Base-by-base conservation (phyloP, 2,113 vertebrate species). In the Suricata suricatta region DNA sequence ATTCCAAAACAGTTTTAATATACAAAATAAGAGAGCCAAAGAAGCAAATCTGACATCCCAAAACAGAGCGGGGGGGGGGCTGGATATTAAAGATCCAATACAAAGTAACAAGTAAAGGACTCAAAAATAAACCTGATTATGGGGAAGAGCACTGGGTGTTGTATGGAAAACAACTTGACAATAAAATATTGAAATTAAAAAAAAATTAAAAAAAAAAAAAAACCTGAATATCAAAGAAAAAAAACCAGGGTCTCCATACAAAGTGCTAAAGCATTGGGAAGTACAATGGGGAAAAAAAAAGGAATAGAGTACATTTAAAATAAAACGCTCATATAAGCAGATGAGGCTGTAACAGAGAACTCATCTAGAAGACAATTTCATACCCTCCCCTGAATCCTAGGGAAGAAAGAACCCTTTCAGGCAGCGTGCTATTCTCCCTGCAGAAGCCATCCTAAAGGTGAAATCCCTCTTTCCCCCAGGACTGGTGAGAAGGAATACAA, bases 401-500 rank as follows among this genome's bases (percentile, higher is more conserved):
- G 33, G 71, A 96, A 96, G 83, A 97, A 95, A 95, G 90, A 90
- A 76, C 69, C 19, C 76, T 66, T 97, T 95, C 89, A 95, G 52
- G 44, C 84, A 79, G 41, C 47, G 14, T 88, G 57, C 41, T n/a
- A 41, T 47, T 12, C 47, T 44, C 25, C 72, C 90, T 85, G 66
- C 72, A 77, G 47, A 84, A 83, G 25, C 23, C 80, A 38, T 54
- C 74, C 33, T 57, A 50, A 41, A 76, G 50, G 77, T 57, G n/a
- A 98, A 97, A 91, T 35, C 63, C 60, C 66, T 31, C 81, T 52
- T 69, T 76, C 69, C 52, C 91, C 77, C 41, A 96, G 92, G 87
- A 95, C 66, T 38, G 47, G 80, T 68, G 33, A 96, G 81, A 88
- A 31, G 60, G 52, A 92, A 96, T 5, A 97, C 84, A 95, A 97